Conservation (phyloP, 2,113 vertebrate genomes). For the Dermatemys mawii region DNA sequence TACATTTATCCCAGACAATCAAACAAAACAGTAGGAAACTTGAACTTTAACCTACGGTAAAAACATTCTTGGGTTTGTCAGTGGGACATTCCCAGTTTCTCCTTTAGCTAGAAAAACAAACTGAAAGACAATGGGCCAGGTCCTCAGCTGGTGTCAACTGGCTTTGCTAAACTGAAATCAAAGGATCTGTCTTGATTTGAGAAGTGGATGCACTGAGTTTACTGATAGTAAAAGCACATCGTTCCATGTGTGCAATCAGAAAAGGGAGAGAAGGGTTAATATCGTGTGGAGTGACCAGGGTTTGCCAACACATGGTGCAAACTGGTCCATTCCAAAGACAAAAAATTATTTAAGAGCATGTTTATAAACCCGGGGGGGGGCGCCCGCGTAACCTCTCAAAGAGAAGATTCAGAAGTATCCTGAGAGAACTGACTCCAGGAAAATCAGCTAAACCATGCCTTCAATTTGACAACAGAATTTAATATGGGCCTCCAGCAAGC, state of each 20-base stretch:
- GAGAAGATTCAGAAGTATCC: constrained; percentile 13
- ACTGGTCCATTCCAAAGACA: not conserved
- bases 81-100: not conserved
- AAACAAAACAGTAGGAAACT: not conserved
- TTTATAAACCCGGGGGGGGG: not conserved
- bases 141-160: constrained; percentile 10
- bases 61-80: not conserved
- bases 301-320: not conserved
- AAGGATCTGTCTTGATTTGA: not conserved
- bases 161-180: not conserved
- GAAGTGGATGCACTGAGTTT: not conserved
- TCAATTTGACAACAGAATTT: not conserved
- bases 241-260: constrained; percentile 2
- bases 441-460: not conserved
- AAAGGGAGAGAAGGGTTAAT: not conserved
- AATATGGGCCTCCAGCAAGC: fast-evolving
- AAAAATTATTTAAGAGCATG: constrained; percentile 10
- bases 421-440: not conserved
- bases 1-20: too few relatives aligned
- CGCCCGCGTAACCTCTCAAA: not conserved
- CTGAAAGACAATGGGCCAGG: not conserved
- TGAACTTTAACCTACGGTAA: not conserved
- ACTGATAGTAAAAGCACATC: not conserved
- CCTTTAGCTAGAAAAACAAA: not conserved
- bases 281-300: not conserved